phyloP scores from a whole-genome alignment of 2,797 vertebrate genomes.

The Staurois parvus region DNA sequence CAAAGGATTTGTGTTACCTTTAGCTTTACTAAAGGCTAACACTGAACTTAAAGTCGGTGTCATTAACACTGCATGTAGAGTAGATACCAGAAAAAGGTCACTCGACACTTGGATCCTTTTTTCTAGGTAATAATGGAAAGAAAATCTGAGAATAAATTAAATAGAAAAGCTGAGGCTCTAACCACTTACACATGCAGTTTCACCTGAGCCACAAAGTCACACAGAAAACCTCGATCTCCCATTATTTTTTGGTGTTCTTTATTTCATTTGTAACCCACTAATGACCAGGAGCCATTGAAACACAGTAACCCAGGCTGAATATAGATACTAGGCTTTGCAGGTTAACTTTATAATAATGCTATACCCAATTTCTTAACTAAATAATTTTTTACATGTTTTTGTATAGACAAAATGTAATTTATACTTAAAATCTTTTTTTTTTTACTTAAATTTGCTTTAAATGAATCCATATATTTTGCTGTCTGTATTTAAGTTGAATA shows the following conservation, averaged over 20 bases:
- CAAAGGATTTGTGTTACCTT: conserved; percentile 8
- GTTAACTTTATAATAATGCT: too few relatives aligned
- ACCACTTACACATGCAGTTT: not conserved
- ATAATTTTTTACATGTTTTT: too few relatives aligned
- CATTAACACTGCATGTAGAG: conserved; percentile 19
- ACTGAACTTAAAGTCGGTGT: conserved; percentile 1
- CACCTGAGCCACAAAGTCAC: not conserved
- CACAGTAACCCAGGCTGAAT: not conserved
- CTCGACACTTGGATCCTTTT: conserved; percentile 3
- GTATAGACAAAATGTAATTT: too few relatives aligned
- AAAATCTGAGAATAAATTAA: not conserved
- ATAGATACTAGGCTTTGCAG: not conserved
- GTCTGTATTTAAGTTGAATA: too few relatives aligned
- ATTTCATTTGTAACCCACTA: not conserved
- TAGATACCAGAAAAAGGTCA: conserved; percentile 17
- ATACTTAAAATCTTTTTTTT: too few relatives aligned
- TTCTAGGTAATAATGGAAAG: not conserved
- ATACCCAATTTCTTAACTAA: too few relatives aligned
- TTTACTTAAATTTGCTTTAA: too few relatives aligned
- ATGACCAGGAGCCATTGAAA: too few relatives aligned
- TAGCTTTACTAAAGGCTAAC: conserved; percentile 4
- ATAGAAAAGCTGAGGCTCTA: conserved; percentile 11
- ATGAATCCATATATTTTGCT: too few relatives aligned
- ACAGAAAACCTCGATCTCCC: not conserved
- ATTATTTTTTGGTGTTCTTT: not conserved